Percentiles rank a stretch among this genome's conserved stretches.
These are phyloP conservation scores for Tridacna crocea DNA, from an alignment of 2,888 invertebrate genomes.

Conservation along the genomic window DNA sequence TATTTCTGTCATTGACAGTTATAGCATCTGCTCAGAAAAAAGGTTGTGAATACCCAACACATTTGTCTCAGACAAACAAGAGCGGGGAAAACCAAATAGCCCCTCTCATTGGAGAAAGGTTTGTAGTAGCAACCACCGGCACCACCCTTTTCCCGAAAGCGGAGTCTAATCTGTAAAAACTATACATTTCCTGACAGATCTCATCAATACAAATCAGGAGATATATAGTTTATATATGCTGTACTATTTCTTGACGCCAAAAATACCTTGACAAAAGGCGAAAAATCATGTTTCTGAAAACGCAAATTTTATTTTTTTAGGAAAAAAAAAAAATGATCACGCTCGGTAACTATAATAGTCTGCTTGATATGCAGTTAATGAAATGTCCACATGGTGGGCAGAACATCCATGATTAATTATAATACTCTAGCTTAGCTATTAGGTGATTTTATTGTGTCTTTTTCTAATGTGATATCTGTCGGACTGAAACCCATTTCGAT, in stretches of 20 bases:
- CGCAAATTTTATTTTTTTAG: background rate
- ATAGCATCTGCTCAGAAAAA: constrained; percentile 8
- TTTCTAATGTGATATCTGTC: too few relatives aligned
- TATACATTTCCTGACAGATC: too few relatives aligned
- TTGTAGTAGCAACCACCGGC: constrained; percentile 15
- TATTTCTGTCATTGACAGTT: constrained; percentile 18
- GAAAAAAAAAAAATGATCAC: constrained; percentile 1
- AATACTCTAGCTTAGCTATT: too few relatives aligned
- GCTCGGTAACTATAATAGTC: background rate
- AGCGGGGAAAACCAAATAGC: constrained; percentile 49
- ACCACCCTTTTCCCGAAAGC: background rate
- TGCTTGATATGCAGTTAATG: too few relatives aligned
- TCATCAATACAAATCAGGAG: too few relatives aligned
- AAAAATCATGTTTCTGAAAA: too few relatives aligned
- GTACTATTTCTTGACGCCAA: background rate
- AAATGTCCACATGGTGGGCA: too few relatives aligned
- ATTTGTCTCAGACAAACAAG: constrained; percentile 23
- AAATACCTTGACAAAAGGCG: too few relatives aligned
- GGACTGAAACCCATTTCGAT: too few relatives aligned
- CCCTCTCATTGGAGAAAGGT: constrained; percentile 42
- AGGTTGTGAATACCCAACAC: constrained; percentile 28
- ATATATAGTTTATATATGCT: background rate
- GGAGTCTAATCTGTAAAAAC: too few relatives aligned
- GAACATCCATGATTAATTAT: too few relatives aligned
- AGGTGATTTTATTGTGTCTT: too few relatives aligned